Base-by-base conservation (phyloP, 2,888 invertebrate genomes). In the Drosophila atripex region DNA sequence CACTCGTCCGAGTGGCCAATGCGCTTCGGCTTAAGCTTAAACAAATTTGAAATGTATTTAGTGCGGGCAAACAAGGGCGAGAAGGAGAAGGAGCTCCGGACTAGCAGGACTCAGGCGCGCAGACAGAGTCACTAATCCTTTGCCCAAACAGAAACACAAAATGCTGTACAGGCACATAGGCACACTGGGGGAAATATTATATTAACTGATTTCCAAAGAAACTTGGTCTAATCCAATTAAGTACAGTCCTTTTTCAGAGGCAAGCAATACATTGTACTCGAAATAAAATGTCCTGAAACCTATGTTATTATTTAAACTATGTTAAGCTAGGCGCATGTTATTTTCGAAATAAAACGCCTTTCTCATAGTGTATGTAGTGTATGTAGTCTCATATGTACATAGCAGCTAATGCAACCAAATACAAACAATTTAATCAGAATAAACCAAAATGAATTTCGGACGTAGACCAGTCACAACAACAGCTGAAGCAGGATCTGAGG, bases 371-470 rank as follows among this genome's bases (percentile, higher is more conserved):
- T 47, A 39, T 6, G n/a, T n/a, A n/a, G n/a, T n/a, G n/a, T n/a
- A n/a, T n/a, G n/a, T n/a, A n/a, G n/a, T n/a, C n/a, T n/a, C n/a
- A n/a, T n/a, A n/a, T n/a, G 12, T 21, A 47, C 46, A 47, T 39
- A 47, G 43, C 59, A 75, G 82, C 79, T 84, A 84, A 87, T 86
- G 88, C 83, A 84, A 75, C 80, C 88, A 75, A 88, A 88, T 86
- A 86, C 80, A 84, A 88, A 84, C 84, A 84, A 77, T 84, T 84
- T 88, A 84, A 84, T 88, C 84, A 83, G 74, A 86, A 88, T 88
- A 88, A 84, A 84, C 80, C 82, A 30, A 88, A 84, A 87, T 75
- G 70, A 86, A 88, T 83, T 83, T 86, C 82, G 77, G 71, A 71
- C 68, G 52, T 54, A 70, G 60, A 45, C 54, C 32, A 52, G 38